phyloP scores from a whole-genome alignment of 2,113 vertebrate species.

The Hippocampus comes region DNA sequence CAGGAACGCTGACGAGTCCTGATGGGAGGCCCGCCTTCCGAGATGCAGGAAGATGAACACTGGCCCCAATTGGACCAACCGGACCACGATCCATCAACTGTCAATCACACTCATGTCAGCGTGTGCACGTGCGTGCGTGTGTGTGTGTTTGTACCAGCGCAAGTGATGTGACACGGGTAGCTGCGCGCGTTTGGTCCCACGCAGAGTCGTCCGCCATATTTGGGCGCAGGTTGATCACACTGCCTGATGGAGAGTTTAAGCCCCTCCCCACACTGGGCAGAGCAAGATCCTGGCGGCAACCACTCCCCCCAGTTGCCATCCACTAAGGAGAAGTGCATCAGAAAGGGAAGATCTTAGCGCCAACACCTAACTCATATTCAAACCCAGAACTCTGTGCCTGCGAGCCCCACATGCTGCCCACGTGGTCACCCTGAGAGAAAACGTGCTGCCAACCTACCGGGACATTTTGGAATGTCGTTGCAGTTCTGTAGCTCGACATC shows the following conservation, averaged over 20 bases:
- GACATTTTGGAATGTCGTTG: conserved; percentile 53
- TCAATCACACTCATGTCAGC: not conserved
- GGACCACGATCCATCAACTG: conserved; percentile 55
- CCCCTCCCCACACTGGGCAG: conserved; percentile 52
- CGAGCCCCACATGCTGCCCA: no score
- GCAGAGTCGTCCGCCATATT: conserved; percentile 47
- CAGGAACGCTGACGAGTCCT: conserved; percentile 47
- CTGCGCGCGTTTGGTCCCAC: conserved; percentile 12
- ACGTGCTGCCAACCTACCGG: conserved; percentile 33
- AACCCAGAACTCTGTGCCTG: not conserved
- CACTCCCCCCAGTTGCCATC: conserved; percentile 58
- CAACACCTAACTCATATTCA: not conserved
- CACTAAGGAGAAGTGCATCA: conserved; percentile 39
- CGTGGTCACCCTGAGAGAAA: not conserved
- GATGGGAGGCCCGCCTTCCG: not conserved
- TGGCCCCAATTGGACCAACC: conserved; percentile 55
- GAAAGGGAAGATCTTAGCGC: not conserved
- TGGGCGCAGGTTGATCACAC: conserved; percentile 42
- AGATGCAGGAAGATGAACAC: conserved; percentile 46
- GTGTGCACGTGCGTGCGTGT: conserved; percentile 4
- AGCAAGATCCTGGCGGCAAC: conserved; percentile 27
- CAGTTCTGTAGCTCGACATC: conserved; percentile 6
- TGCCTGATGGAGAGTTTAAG: conserved; percentile 46
- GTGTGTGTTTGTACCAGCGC: conserved; percentile 42
- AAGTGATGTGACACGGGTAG: conserved; percentile 22